Evolutionary conservation across 35 echinoderm and acorn worm species (phyloP).

Genomic region (Ophiothrix spiculata): DNA sequence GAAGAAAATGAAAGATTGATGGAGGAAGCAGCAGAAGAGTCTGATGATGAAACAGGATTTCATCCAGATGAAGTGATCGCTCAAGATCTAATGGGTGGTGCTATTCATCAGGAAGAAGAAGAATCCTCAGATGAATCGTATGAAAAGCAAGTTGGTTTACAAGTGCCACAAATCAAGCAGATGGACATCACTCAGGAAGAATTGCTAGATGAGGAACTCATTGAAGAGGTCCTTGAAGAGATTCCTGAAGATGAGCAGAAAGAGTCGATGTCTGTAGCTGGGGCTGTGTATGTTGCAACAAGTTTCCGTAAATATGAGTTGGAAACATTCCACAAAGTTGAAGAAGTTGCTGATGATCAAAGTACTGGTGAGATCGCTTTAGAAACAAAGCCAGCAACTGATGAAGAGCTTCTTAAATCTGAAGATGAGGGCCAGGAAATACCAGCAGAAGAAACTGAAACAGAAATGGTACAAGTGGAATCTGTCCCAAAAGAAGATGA

Average conservation of each 20-base stretch:
- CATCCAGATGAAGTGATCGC: slow-evolving; percentile 4
- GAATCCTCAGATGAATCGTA: background rate
- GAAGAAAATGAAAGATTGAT: slow-evolving; percentile 27
- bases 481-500: too few species aligned
- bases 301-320: too few species aligned
- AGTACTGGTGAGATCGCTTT: too few species aligned
- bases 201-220: background rate
- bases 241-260: background rate
- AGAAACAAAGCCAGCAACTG: background rate
- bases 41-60: background rate
- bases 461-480: background rate
- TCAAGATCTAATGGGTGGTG: slow-evolving; percentile 17
- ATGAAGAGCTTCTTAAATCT: background rate
- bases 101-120: background rate
- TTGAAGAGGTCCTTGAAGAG: background rate
- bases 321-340: background rate
- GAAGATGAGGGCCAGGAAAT: background rate
- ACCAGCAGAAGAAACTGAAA: background rate
- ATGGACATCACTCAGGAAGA: background rate
- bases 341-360: too few species aligned
- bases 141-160: background rate
- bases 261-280: background rate
- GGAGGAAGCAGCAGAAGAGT: slow-evolving; percentile 25
- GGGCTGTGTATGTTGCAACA: background rate
- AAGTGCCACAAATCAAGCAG: background rate